Base-by-base conservation (phyloP, 2,113 vertebrate genomes). In the Varanus komodoensis region DNA sequence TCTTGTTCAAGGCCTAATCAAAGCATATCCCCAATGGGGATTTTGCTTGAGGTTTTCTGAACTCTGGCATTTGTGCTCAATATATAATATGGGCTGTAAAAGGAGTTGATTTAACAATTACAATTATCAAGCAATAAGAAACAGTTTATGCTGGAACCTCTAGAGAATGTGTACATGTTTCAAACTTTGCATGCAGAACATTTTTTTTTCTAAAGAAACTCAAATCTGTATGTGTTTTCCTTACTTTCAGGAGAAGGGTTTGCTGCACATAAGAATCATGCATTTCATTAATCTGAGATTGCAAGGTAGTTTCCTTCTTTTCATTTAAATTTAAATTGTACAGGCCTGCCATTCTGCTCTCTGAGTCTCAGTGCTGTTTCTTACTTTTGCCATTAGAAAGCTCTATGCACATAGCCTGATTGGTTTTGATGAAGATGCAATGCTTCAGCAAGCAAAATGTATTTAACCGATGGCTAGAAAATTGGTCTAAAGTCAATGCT, bases 11-110 rank as follows among this genome's bases (percentile, higher is more conserved):
- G 3, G 11, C 7, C 48, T 34, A 92, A 88, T 86, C 93, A 89
- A 52, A 85, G 84, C 34, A 15, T 91, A 87, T 15, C 38, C 92
- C 88, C 90, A 71, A 64, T 68, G 25, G 81, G 89, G 78, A 38
- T 68, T 86, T 44, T 93, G 79, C 19, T 48, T 79, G 92, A 68
- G 77, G 61, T 94, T 92, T 91, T 0, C 4, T 48, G 87, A 92
- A 84, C 34, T 87, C 54, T 14, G 48, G 78, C 82, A 89, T 88
- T 87, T 82, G 19, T 54, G 69, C 57, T 88, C 84, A 82, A 90
- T 82, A 52, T 0, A 69, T 21, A 68, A 25, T 17, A 44, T 71
- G 83, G 44, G n/a, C 80, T 69, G 6, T 25, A 32, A 38, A 81
- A 82, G 48, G 38, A 81, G 57, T n/a, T 64, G 52, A 68, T 75